phyloP scores from a whole-genome alignment of 1,140 invertebrate species.

The Drosophila yakuba region DNA sequence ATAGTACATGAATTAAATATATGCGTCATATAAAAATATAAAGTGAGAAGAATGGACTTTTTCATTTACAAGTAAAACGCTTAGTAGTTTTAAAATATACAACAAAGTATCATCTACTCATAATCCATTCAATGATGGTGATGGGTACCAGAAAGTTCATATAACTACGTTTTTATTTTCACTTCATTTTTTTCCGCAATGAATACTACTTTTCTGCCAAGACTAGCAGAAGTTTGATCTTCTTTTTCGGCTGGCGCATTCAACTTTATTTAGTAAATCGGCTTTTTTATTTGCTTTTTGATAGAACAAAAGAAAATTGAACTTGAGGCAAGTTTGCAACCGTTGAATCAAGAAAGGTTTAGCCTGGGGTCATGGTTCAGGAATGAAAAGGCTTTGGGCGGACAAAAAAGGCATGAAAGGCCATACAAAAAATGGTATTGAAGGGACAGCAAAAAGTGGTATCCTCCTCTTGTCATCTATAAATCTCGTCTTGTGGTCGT shows the following conservation, averaged over 20 bases:
- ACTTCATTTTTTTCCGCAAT: constrained; percentile 22
- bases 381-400: constrained; percentile 7
- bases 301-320: constrained; percentile 62
- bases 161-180: not conserved
- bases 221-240: constrained; percentile 61
- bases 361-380: constrained; percentile 18
- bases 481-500: constrained; percentile 25
- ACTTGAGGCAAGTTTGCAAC: constrained; percentile 54
- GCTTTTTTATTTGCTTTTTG: constrained; percentile 13
- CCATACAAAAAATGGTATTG: constrained; percentile 2
- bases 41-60: not conserved
- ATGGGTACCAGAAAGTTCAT: not conserved
- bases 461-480: constrained; percentile 30
- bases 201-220: constrained; percentile 36
- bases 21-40: not conserved
- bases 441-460: constrained; percentile 8
- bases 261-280: constrained; percentile 32
- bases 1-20: not conserved
- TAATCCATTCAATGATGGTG: too few species aligned
- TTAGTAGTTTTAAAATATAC: too few species aligned
- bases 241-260: constrained; percentile 43
- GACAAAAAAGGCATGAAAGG: constrained; percentile 7
- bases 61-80: too few species aligned
- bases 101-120: too few species aligned
- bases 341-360: constrained; percentile 9